Evolutionary conservation across 2,797 vertebrate species (phyloP).

Genomic region (Xiphorhynchus erythropygius): DNA sequence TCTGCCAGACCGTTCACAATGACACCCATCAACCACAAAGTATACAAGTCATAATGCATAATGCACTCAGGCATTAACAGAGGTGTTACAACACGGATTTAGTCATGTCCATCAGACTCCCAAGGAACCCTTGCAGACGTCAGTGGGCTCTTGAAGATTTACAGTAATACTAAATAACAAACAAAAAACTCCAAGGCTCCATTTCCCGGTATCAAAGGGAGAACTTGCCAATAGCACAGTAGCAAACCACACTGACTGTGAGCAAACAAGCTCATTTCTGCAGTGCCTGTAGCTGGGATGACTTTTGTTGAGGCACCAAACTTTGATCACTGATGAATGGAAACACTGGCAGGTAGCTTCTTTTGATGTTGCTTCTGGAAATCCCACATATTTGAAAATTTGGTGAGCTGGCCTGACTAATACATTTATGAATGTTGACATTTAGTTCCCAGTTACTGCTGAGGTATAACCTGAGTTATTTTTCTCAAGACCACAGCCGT

Average conservation of each 20-base stretch:
- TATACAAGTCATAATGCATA: background rate
- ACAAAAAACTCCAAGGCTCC: background rate
- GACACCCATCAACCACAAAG: background rate
- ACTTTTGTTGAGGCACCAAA: background rate
- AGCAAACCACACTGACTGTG: background rate
- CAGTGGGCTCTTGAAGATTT: background rate
- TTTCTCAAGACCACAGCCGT: slow-evolving; percentile 40
- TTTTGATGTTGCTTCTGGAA: slow-evolving; percentile 18
- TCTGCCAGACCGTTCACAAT: background rate
- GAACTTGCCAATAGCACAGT: background rate
- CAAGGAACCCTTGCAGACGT: background rate
- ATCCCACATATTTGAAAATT: background rate
- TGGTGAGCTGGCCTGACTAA: slow-evolving; percentile 13
- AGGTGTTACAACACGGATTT: background rate
- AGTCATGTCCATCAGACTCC: background rate
- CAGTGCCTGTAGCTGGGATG: background rate
- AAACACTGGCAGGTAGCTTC: background rate
- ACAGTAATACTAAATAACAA: background rate
- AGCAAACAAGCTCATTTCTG: background rate
- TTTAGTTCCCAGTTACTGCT: slow-evolving; percentile 60
- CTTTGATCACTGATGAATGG: background rate
- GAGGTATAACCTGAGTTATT: slow-evolving; percentile 41
- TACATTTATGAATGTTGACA: slow-evolving; percentile 13
- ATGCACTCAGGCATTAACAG: background rate
- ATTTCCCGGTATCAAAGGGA: background rate